Conservation (phyloP, 2,113 vertebrate genomes). For the Gila orcuttii region DNA sequence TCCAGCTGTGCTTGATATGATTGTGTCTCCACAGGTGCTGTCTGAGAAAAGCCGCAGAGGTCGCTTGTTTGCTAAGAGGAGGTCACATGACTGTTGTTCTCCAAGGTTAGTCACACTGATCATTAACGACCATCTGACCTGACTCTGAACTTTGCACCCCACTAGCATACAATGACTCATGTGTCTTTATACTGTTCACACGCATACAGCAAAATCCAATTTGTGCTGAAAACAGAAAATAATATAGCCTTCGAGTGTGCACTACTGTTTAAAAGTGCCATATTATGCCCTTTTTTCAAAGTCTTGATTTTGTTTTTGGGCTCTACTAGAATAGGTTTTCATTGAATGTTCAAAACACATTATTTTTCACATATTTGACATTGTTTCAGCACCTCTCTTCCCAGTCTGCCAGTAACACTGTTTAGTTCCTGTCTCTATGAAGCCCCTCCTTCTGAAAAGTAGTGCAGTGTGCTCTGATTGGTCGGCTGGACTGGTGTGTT, state of each 20-base stretch:
- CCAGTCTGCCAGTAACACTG: no score
- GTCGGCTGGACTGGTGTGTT: no score
- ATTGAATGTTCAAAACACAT: no score
- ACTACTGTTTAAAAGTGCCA: background rate
- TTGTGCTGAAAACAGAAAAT: background rate
- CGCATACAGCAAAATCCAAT: background rate
- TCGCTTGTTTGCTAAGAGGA: conserved; percentile 81
- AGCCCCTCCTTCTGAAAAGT: no score
- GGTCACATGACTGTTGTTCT: conserved; percentile 85
- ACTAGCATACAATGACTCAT: background rate
- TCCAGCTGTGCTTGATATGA: conserved; percentile 23
- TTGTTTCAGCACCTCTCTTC: no score
- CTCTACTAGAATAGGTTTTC: no score
- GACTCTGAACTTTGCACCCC: conserved; percentile 18
- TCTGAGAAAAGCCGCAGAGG: conserved; percentile 87
- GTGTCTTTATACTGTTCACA: conserved; percentile 15
- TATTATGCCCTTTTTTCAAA: no score
- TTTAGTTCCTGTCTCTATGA: no score
- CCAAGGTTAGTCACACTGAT: conserved; percentile 81
- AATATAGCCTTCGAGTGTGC: background rate
- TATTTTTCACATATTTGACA: no score
- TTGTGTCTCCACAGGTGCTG: conserved; percentile 75
- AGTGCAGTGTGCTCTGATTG: no score
- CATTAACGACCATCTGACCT: conserved; percentile 17
- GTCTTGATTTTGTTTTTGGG: no score